These are phyloP conservation scores for Amphipoea lucens DNA, from an alignment of 2,888 invertebrate genomes.

Conservation along the genomic window DNA sequence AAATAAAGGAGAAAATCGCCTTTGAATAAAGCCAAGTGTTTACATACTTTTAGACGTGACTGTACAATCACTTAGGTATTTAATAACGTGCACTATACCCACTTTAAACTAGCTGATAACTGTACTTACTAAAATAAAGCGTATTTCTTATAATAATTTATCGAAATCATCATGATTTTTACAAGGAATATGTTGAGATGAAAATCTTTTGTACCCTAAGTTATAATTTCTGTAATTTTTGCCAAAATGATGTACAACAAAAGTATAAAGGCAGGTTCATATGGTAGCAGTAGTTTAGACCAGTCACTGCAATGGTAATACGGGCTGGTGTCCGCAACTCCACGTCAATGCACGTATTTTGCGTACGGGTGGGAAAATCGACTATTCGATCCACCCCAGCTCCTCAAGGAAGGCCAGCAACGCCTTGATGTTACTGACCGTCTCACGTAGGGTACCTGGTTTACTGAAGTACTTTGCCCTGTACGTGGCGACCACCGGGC, in stretches of 20 bases:
- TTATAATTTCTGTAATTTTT: slow-evolving; percentile 2
- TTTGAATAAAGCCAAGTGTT: no score
- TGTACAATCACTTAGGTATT: neutral
- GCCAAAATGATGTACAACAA: neutral
- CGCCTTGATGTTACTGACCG: no score
- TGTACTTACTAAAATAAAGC: neutral
- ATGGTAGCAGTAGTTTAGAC: neutral
- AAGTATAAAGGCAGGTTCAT: neutral
- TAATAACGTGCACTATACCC: slow-evolving; percentile 8
- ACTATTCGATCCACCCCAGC: no score
- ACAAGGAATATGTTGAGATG: neutral
- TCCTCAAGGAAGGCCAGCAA: no score
- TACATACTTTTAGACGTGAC: no score
- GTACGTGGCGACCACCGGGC: no score
- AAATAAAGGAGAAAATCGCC: no score
- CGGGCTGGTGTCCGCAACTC: no score
- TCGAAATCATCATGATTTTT: neutral
- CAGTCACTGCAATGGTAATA: neutral
- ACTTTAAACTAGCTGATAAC: neutral
- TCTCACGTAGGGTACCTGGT: no score
- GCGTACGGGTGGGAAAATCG: no score
- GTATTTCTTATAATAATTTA: neutral
- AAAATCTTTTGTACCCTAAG: neutral
- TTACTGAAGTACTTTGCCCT: no score
- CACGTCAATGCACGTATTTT: no score